These are phyloP conservation scores for Mantis religiosa DNA, from an alignment of 2,888 invertebrate species.

Conservation along the genomic window DNA sequence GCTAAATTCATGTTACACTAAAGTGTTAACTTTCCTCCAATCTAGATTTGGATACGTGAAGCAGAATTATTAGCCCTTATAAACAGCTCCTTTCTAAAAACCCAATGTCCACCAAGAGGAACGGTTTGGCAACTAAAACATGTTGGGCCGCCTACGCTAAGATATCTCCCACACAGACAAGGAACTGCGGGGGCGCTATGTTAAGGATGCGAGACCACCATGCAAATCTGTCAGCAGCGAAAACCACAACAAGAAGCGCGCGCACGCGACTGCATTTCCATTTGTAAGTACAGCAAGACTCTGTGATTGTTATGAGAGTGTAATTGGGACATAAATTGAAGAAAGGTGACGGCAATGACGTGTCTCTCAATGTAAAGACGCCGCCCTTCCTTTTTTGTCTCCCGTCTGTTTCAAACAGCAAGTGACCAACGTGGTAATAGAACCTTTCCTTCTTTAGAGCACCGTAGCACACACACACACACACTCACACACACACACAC, in stretches of 20 bases:
- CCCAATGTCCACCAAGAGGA: no score
- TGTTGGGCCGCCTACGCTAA: background rate
- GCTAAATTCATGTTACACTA: no score
- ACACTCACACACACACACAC: no score
- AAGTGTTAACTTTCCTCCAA: no score
- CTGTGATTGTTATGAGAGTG: conserved; percentile 14
- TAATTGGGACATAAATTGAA: conserved; percentile 18
- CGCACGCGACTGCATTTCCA: background rate
- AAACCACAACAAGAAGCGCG: background rate
- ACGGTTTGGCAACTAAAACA: background rate
- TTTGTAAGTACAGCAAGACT: background rate
- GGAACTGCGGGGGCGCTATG: background rate
- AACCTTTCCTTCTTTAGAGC: background rate
- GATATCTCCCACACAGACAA: conserved; percentile 7
- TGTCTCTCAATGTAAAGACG: background rate
- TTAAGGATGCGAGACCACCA: conserved; percentile 1
- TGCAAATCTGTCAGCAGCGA: background rate
- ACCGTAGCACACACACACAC: background rate
- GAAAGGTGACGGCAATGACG: background rate
- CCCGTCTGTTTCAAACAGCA: background rate
- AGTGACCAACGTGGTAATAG: background rate
- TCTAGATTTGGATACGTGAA: no score
- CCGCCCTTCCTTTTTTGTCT: background rate
- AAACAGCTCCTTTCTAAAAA: no score
- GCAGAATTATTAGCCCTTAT: no score